Evolutionary conservation across 1,140 invertebrate species (phyloP), one percentile per base, ranked within the genome.

Genomic region (Frieseomelitta varia): DNA sequence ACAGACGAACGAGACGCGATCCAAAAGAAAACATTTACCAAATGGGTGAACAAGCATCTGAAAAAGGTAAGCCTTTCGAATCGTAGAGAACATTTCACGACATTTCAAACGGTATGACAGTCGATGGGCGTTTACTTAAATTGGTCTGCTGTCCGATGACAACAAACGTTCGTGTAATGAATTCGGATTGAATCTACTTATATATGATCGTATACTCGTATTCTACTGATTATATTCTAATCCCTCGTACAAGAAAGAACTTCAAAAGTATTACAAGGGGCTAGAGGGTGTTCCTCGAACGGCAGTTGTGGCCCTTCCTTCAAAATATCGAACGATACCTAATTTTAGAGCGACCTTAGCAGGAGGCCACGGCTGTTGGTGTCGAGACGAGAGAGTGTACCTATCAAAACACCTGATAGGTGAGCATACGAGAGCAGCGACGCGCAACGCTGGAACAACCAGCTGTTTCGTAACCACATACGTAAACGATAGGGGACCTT

Each of bases 41-140:
- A 99, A 97, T 99, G 99, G 99, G 98, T 99, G 95, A 99, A 99
- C 97, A 99, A 99, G 97, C 99, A 99, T 96, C 96, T 99, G 92
- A 98, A 98, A 96, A 99, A 99, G 98, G 99, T 99, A 97, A 97
- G 95, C 90, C 17, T 69, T 24, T 67, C 17, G 56, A 63, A 58
- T 53, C 47, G n/a, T 19, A 65, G 34, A 19, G 19, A 53, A 53
- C 30, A 24, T 65, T 17, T 55, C n/a, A 47, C 39, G 17, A n/a
- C n/a, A n/a, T 76, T 55, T 56, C 53, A 17, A 34, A 24, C 61
- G 65, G 24, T 1, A 24, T 19, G n/a, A 24, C 75, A 56, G 71
- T 81, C 79, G 79, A 75, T 74, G 69, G 79, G 69, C 61, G 71
- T 58, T 11, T 6, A 47, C 51, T 12, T 73, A 19, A 34, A 21